These are phyloP conservation scores for Protaetia brevitarsis DNA, from an alignment of 1,140 invertebrate genomes.

Conservation along the genomic window DNA sequence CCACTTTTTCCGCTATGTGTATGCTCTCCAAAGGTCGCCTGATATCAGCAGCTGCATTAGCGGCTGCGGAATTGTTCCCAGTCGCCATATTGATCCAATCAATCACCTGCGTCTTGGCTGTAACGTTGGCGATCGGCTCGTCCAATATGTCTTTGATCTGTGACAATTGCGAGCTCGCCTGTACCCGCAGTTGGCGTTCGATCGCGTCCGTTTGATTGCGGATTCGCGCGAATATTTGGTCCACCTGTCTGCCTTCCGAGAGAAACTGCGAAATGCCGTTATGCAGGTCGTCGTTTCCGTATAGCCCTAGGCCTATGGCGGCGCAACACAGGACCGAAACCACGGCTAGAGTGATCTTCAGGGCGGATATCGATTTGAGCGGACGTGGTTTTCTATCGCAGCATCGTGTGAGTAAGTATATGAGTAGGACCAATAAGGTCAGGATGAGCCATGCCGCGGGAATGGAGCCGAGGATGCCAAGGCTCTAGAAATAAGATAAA, in stretches of 20 bases:
- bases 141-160: constrained; percentile 71
- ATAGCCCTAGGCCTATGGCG: constrained; percentile 74
- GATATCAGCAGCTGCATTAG: constrained; percentile 70
- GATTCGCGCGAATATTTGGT: constrained; percentile 68
- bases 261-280: constrained; percentile 80
- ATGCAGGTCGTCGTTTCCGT: constrained; percentile 92
- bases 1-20: constrained; percentile 61
- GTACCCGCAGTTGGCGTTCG: constrained; percentile 41
- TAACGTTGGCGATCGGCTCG: constrained; percentile 69
- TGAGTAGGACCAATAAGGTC: constrained; percentile 79
- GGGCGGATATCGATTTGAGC: constrained; percentile 76
- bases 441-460: constrained; percentile 90
- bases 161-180: constrained; percentile 55
- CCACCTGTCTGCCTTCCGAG: constrained; percentile 72
- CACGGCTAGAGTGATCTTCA: constrained; percentile 79
- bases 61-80: constrained; percentile 66
- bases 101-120: constrained; percentile 63
- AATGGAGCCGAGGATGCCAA: constrained; percentile 86
- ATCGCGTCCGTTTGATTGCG: constrained; percentile 63
- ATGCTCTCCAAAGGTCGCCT: constrained; percentile 66
- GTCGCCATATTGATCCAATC: constrained; percentile 63
- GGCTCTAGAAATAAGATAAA: constrained; percentile 66
- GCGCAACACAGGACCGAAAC: constrained; percentile 81
- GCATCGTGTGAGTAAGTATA: constrained; percentile 89
- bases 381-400: constrained; percentile 87